These are phyloP conservation scores for Kryptolebias marmoratus DNA, from an alignment of 2,113 vertebrate genomes.

Conservation along the genomic window DNA sequence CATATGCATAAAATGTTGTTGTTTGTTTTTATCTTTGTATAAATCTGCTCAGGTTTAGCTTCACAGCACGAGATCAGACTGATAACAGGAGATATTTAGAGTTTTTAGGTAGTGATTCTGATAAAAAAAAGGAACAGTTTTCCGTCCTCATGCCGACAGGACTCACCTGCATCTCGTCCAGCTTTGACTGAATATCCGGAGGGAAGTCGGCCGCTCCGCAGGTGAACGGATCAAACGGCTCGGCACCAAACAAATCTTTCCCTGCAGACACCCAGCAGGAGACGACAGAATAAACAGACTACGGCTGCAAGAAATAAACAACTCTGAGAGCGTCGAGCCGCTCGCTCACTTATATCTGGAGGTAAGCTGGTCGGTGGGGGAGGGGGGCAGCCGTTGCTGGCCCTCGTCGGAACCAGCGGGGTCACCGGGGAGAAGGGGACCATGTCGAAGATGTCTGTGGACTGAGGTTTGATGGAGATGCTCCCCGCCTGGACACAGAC, in stretches of 20 bases:
- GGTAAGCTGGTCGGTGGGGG: slow-evolving; percentile 88
- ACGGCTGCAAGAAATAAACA: background rate
- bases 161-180: slow-evolving; percentile 99
- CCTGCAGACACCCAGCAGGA: slow-evolving; percentile 74
- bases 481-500: slow-evolving; percentile 82
- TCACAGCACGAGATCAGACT: too few relatives aligned
- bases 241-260: slow-evolving; percentile 95
- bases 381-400: slow-evolving; percentile 90
- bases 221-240: slow-evolving; percentile 98
- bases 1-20: too few relatives aligned
- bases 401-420: slow-evolving; percentile 84
- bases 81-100: too few relatives aligned
- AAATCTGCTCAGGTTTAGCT: too few relatives aligned
- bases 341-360: slow-evolving; percentile 88
- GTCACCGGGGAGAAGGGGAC: slow-evolving; percentile 94
- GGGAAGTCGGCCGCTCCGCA: slow-evolving; percentile 94
- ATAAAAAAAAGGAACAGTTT: too few relatives aligned
- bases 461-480: slow-evolving; percentile 84
- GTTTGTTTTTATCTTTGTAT: too few relatives aligned
- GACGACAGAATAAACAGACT: background rate
- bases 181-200: slow-evolving; percentile 96
- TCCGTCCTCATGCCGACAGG: background rate
- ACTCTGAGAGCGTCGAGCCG: accelerated
- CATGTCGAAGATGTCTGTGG: slow-evolving; percentile 98
- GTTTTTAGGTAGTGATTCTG: too few relatives aligned